These are phyloP conservation scores for Caenorhabditis sp. DNA, from an alignment of 2,888 invertebrate species.

Conservation along the genomic window DNA sequence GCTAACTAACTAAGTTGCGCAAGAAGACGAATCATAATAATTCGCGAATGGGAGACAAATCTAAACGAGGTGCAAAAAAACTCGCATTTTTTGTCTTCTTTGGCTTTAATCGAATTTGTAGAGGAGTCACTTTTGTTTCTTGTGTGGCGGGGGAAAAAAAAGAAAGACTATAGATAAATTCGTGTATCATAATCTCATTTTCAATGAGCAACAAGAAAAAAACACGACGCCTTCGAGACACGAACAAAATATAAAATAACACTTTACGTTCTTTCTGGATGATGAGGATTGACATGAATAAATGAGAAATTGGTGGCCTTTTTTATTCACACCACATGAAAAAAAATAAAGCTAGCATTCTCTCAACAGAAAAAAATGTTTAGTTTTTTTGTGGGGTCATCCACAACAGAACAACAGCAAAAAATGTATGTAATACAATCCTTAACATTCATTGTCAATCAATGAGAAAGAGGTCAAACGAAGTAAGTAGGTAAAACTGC, in stretches of 20 bases:
- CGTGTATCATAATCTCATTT: background rate
- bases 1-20: background rate
- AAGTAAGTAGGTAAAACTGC: slow-evolving; percentile 15
- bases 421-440: background rate
- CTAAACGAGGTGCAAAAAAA: no score
- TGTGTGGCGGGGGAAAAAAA: background rate
- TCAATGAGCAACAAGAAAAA: background rate
- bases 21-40: slow-evolving; percentile 20
- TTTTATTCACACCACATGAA: background rate
- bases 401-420: background rate
- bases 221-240: background rate
- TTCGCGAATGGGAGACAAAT: background rate
- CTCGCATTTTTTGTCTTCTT: background rate
- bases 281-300: background rate
- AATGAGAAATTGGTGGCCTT: background rate
- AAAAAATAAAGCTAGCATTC: background rate
- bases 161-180: background rate
- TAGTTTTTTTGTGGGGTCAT: background rate
- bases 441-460: background rate
- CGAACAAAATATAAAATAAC: background rate
- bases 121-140: background rate
- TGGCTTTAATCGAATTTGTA: slow-evolving; percentile 23
- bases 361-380: background rate
- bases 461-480: background rate
- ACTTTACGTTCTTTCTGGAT: background rate